A percentile compares a stretch with the other conserved stretches of the same genome.
These are phyloP conservation scores for Nomada fucata DNA, from an alignment of 2,888 invertebrate species.

Conservation along the genomic window DNA sequence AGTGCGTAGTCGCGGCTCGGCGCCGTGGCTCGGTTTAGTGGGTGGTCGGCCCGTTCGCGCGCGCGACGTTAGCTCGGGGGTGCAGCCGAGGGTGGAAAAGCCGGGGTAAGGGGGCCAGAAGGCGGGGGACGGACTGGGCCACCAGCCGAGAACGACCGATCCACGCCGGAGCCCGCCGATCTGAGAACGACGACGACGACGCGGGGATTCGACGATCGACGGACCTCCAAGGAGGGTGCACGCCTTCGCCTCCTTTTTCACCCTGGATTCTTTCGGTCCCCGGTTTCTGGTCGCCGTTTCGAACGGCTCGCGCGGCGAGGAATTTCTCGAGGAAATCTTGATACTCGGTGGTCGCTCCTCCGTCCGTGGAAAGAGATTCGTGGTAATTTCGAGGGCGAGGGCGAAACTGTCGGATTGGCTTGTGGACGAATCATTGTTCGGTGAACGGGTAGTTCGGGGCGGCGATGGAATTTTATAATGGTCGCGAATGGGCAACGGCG, in stretches of 20 bases:
- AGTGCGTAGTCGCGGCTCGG: conserved; percentile 80
- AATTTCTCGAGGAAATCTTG: too few relatives aligned
- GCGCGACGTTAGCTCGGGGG: conserved; percentile 50
- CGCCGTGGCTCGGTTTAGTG: conserved; percentile 72
- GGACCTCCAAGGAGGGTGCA: conserved; percentile 70
- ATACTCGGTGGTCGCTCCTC: too few relatives aligned
- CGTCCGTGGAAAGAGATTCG: too few relatives aligned
- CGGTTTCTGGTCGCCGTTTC: too few relatives aligned
- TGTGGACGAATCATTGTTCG: too few relatives aligned
- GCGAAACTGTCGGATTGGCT: too few relatives aligned
- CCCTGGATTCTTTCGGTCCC: conserved; percentile 10
- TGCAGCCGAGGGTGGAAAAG: conserved; percentile 53
- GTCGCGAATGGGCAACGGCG: too few relatives aligned
- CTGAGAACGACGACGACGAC: conserved; percentile 54
- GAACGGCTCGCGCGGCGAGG: too few relatives aligned
- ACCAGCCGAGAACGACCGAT: conserved; percentile 75
- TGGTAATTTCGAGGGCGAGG: too few relatives aligned
- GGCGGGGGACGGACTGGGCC: conserved; percentile 41
- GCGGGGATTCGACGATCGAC: conserved; percentile 73
- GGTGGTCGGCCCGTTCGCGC: conserved; percentile 61
- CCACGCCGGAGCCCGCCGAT: conserved; percentile 73
- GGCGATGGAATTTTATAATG: too few relatives aligned
- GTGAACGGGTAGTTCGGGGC: too few relatives aligned
- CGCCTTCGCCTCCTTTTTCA: conserved; percentile 33
- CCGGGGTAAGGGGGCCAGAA: conserved; percentile 33